These are phyloP conservation scores for Plebejus anna DNA, from an alignment of 2,888 invertebrate species.

Conservation along the genomic window DNA sequence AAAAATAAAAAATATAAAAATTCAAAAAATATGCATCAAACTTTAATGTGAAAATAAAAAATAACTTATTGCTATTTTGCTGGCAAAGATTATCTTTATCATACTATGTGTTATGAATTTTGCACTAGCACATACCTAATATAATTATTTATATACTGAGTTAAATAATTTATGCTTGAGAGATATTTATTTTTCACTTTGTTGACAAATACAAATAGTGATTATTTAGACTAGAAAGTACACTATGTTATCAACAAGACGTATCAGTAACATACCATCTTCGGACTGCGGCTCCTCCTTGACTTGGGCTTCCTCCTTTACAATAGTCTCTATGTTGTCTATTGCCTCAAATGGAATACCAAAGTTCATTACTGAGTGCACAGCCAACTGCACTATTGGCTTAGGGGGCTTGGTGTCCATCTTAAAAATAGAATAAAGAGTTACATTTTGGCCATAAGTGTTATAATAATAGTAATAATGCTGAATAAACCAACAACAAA, in stretches of 20 bases:
- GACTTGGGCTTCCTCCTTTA: slow-evolving; percentile 2
- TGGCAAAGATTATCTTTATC: too few relatives aligned
- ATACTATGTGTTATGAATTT: too few relatives aligned
- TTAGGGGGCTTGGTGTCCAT: slow-evolving; percentile 16
- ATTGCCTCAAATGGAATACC: slow-evolving; percentile 11
- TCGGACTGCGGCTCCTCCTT: slow-evolving; percentile 22
- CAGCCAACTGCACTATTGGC: slow-evolving; percentile 10
- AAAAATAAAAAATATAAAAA: too few relatives aligned
- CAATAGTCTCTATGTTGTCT: slow-evolving; percentile 5
- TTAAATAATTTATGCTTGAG: background rate
- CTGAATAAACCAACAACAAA: background rate
- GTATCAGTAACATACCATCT: background rate
- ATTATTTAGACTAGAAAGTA: background rate
- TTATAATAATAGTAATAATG: background rate
- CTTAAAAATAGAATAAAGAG: background rate
- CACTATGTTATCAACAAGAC: too few relatives aligned
- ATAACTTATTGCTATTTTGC: too few relatives aligned
- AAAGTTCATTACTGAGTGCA: slow-evolving; percentile 13
- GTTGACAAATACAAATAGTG: background rate
- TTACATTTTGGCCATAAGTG: background rate
- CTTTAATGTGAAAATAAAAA: too few relatives aligned
- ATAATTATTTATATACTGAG: too few relatives aligned
- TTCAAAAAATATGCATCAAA: too few relatives aligned
- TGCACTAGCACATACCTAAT: too few relatives aligned
- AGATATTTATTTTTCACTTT: background rate